These are phyloP conservation scores for Euzophera pinguis DNA, from an alignment of 2,888 invertebrate genomes.

Conservation along the genomic window DNA sequence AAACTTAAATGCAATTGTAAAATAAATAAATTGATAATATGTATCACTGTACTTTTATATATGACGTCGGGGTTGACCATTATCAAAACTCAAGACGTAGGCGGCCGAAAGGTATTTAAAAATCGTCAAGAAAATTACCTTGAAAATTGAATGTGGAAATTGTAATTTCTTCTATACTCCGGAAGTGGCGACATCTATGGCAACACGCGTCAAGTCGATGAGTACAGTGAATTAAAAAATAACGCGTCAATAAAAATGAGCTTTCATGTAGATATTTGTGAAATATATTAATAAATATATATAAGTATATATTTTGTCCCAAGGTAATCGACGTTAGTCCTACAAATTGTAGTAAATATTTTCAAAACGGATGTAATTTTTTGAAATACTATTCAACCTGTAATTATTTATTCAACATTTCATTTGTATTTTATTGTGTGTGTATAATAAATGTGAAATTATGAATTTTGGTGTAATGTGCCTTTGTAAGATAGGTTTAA, in stretches of 20 bases:
- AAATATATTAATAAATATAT: conserved; percentile 21
- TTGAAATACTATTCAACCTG: neutral
- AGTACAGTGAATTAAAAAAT: conserved; percentile 22
- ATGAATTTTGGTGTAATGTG: conserved; percentile 65
- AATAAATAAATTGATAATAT: conserved; percentile 38
- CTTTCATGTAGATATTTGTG: conserved; percentile 54
- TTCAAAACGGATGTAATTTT: neutral
- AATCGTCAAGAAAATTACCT: too few species aligned
- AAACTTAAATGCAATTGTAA: conserved; percentile 46
- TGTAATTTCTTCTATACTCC: too few species aligned
- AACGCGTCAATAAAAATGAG: conserved; percentile 53
- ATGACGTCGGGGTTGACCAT: conserved; percentile 15
- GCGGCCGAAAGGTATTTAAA: too few species aligned
- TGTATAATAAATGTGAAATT: conserved; percentile 18
- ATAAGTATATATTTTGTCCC: conserved; percentile 21
- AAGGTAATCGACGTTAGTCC: conserved; percentile 8
- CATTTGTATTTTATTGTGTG: neutral
- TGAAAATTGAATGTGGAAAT: too few species aligned
- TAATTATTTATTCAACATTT: neutral
- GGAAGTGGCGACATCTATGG: too few species aligned
- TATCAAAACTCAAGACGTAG: too few species aligned
- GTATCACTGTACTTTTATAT: conserved; percentile 23
- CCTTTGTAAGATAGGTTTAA: conserved; percentile 69
- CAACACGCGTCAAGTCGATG: neutral
- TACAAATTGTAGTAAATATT: neutral